Evolutionary conservation across 64 coral and sea anemone genomes (phyloP).

Genomic region (Dendronephthya gigantea): DNA sequence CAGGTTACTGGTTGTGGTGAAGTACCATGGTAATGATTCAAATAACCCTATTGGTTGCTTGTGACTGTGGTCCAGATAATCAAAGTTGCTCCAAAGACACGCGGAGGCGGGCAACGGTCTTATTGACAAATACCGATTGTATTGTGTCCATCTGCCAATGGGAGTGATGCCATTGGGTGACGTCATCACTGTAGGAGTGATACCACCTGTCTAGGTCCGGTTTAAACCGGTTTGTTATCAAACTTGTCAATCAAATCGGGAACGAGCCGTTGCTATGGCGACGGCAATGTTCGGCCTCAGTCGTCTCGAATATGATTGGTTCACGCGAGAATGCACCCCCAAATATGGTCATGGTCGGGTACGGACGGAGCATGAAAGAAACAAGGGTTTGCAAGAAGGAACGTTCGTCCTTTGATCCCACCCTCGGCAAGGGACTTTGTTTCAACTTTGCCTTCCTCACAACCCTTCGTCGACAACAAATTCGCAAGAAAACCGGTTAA

Average conservation of each 20-base stretch:
- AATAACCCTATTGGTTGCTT: not conserved
- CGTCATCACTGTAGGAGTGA: constrained; percentile 1
- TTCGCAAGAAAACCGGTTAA: not conserved
- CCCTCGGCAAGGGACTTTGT: constrained; percentile 7
- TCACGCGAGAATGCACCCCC: not conserved
- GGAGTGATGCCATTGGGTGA: not conserved
- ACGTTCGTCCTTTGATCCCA: not conserved
- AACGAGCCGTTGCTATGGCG: not conserved
- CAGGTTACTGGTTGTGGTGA: no score
- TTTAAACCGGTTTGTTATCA: constrained; percentile 25
- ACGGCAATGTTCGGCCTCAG: not conserved
- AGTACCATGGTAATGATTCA: no score
- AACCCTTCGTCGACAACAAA: not conserved
- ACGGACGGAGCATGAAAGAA: not conserved
- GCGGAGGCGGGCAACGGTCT: constrained; percentile 9
- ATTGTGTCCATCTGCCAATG: not conserved
- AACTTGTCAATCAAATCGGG: not conserved
- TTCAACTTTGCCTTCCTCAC: not conserved
- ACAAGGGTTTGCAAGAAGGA: not conserved
- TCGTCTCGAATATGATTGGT: not conserved
- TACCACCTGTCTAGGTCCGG: constrained; percentile 18
- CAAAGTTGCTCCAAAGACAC: not conserved
- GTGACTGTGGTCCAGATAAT: not conserved
- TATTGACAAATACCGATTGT: not conserved
- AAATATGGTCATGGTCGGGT: not conserved